Percentiles rank a stretch among this genome's conserved stretches.
These are phyloP conservation scores for Eriocheir sinensis DNA, from an alignment of 1,140 invertebrate genomes.

Conservation along the genomic window DNA sequence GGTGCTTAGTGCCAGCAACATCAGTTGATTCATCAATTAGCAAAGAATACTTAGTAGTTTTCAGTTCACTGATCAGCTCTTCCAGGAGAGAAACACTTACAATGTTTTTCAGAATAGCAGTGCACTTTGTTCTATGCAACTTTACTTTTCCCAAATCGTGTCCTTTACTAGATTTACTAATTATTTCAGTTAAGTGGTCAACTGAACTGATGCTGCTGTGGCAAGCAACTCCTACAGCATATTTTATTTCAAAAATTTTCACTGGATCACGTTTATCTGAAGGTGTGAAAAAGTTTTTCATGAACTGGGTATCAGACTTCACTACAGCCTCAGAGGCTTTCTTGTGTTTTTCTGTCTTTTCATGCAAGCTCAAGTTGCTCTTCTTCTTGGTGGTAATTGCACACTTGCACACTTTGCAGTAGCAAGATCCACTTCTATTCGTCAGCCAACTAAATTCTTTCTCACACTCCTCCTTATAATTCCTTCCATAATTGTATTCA, in stretches of 20 bases:
- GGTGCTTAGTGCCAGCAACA: conserved; percentile 50
- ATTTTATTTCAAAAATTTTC: conserved; percentile 60
- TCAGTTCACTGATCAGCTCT: conserved; percentile 69
- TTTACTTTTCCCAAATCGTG: conserved; percentile 59
- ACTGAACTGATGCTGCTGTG: conserved; percentile 68
- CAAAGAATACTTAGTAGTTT: conserved; percentile 65
- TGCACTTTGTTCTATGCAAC: conserved; percentile 69
- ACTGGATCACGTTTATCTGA: conserved; percentile 43
- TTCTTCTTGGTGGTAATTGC: conserved; percentile 64
- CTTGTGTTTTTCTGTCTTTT: conserved; percentile 58
- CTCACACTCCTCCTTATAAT: conserved; percentile 59
- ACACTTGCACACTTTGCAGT: conserved; percentile 69
- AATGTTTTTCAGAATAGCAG: conserved; percentile 60
- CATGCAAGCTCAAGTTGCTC: conserved; percentile 49
- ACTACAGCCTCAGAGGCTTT: conserved; percentile 41
- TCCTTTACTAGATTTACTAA: conserved; percentile 67
- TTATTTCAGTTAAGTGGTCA: conserved; percentile 69
- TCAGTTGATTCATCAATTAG: conserved; percentile 70
- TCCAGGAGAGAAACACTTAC: conserved; percentile 66
- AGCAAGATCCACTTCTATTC: conserved; percentile 53
- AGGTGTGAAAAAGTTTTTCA: conserved; percentile 60
- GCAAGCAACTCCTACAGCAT: conserved; percentile 64
- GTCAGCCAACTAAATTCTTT: conserved; percentile 61
- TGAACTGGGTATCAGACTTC: conserved; percentile 55
- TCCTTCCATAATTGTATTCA: conserved; percentile 16